Base-by-base conservation (phyloP, 64 coral and sea anemone genomes). In the Stichodactyla mertensii region DNA sequence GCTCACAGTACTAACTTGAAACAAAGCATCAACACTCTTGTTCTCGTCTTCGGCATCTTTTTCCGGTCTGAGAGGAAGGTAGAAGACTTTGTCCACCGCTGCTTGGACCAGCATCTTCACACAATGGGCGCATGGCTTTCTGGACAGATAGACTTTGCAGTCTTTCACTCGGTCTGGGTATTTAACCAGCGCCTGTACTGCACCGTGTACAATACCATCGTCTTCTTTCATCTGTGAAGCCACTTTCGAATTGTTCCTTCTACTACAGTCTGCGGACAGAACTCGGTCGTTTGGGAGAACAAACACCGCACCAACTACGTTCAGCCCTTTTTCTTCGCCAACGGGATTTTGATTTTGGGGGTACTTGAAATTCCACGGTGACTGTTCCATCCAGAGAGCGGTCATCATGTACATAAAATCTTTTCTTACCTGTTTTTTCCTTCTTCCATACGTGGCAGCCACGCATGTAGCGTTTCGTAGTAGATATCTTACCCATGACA, bases 101-200 rank as follows among this genome's bases (percentile, higher is more conserved):
- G 87, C 67, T 54, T 95, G 93, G n/a, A 88, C 89, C 20, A 95
- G 77, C 51, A 95, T 87, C 54, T 95, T 95, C 14, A 87, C 55
- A 60, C 93, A 95, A 10, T 88, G 55, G 2, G 93, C 78, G 20
- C 93, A 95, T 4, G 93, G 93, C 23, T 91, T 78, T 52, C 93
- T 69, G 0, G 93, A 95, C 26, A 95, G 10, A 54, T 86, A 95
- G 15, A 95, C 54, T 7, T 84, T 92, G 31, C 86, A 92, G 12
- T 84, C 87, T 60, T 92, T 56, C 0, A 80, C 61, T 52, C 28
- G n/a, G n/a, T n/a, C n/a, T n/a, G n/a, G n/a, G n/a, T n/a, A n/a
- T n/a, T n/a, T n/a, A n/a, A n/a, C n/a, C n/a, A n/a, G n/a, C n/a
- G n/a, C n/a, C n/a, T n/a, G n/a, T n/a, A n/a, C n/a, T n/a, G n/a